Evolutionary conservation across 2,113 vertebrate species (phyloP).

Genomic region (Philantomba maxwellii): DNA sequence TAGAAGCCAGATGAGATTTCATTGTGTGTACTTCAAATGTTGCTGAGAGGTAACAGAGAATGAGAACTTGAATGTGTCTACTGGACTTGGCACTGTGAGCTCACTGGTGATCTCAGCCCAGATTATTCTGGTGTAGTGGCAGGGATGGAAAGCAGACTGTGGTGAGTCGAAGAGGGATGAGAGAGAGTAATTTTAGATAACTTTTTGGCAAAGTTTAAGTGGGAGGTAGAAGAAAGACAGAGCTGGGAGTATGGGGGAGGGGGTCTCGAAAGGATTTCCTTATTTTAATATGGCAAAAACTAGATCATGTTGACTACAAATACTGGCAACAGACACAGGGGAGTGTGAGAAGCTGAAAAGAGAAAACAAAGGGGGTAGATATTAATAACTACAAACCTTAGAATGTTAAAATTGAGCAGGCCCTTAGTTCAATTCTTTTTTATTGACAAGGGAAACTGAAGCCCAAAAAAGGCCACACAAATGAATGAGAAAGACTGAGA

Average conservation of each 20-base stretch:
- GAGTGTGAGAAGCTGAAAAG: neutral
- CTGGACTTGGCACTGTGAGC: neutral
- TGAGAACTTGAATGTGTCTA: neutral
- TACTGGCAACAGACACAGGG: neutral
- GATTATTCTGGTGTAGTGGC: neutral
- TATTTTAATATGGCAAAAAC: slow-evolving; percentile 1
- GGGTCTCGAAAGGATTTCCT: neutral
- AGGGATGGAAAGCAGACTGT: neutral
- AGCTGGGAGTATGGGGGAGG: neutral
- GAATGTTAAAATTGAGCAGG: neutral
- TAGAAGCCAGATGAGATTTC: neutral
- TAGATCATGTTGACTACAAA: neutral
- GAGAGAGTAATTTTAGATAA: neutral
- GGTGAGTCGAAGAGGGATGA: neutral
- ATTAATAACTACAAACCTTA: neutral
- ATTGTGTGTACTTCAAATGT: neutral
- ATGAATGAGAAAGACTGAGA: neutral
- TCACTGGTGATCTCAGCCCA: neutral
- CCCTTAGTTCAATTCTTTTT: neutral
- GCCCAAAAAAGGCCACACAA: neutral
- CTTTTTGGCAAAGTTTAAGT: neutral
- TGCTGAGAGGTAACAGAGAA: neutral
- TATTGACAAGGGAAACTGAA: neutral
- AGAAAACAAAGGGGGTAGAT: neutral
- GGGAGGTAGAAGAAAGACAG: neutral